Evolutionary conservation across 2,888 invertebrate species (phyloP), one percentile per base, ranked within the genome.

Genomic region (Metellina segmentata): DNA sequence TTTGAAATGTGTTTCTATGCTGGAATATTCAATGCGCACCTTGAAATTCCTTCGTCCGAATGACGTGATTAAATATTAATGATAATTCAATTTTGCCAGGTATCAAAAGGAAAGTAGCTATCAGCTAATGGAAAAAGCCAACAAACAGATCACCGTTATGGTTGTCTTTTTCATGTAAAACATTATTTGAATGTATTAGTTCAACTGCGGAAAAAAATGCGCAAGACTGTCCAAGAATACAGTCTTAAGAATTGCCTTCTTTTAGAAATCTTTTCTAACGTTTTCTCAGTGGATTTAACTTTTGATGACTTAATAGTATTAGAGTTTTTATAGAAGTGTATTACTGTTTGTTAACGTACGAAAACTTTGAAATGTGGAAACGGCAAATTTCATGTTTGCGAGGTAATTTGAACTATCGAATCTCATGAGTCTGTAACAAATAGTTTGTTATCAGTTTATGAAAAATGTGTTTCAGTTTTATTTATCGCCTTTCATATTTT

Each of bases 61-160:
- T 61, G 72, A 77, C 49, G 81, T 82, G 82, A 89, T 85, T 89
- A 85, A 89, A 85, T 77, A 89, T 79, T 89, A 89, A 89, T 89
- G 83, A 85, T 85, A 85, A 85, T 85, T 85, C 78, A 72, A 89
- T 85, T 71, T 79, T 74, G 74, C 83, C 72, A 85, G 69, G 85
- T 72, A 53, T 82, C 78, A 49, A 79, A 71, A 85, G 52, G 77
- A 78, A 53, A 20, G 48, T 52, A n/a, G 77, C 81, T 69, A 11
- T 69, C 16, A 48, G 20, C 53, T 75, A 77, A 83, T 71, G 48
- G 70, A 85, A 53, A n/a, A 70, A 51, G 83, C 19, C 74, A 34
- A 61, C 82, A 70, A 74, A 34, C 34, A 34, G 1, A 34, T 34
- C 34, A 34, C 1, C 34, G 34, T 34, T 34, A 34, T 4, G 34